phyloP scores from a whole-genome alignment of 2,113 vertebrate genomes.

The Pica pica region DNA sequence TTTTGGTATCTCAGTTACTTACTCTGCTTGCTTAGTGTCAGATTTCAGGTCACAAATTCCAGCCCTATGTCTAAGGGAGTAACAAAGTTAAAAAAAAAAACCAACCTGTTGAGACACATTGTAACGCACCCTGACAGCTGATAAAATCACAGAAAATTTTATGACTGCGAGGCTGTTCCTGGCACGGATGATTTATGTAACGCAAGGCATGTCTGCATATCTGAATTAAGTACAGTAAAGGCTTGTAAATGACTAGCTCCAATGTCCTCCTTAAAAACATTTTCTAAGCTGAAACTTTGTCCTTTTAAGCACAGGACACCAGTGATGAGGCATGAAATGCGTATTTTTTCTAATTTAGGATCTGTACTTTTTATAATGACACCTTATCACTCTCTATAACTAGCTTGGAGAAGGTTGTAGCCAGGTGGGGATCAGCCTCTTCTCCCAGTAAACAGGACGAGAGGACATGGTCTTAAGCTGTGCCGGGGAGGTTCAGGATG shows the following conservation, averaged over 20 bases:
- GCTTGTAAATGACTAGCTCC: not conserved
- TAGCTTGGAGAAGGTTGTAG: not conserved
- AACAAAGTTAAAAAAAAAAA: not conserved
- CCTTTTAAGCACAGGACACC: not conserved
- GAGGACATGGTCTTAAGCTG: too few relatives aligned
- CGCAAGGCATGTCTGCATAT: not conserved
- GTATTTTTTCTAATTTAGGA: not conserved
- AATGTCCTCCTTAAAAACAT: not conserved
- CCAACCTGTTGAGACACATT: not conserved
- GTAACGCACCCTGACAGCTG: not conserved
- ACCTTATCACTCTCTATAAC: not conserved
- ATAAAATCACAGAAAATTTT: not conserved
- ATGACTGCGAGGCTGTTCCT: not conserved
- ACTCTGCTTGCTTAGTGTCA: not conserved
- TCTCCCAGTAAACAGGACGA: not conserved
- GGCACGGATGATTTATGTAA: not conserved
- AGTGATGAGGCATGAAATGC: not conserved
- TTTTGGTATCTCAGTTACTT: not conserved
- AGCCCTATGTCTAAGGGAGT: not conserved
- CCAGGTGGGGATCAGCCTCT: not conserved
- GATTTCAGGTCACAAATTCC: slow-evolving; percentile 12
- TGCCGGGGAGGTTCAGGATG: not conserved
- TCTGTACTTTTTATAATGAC: not conserved
- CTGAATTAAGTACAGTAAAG: not conserved
- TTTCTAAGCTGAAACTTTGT: not conserved